Evolutionary conservation across 2,113 vertebrate genomes (phyloP), one percentile per base, ranked within the genome.

Genomic region (Rhinopithecus roxellana): DNA sequence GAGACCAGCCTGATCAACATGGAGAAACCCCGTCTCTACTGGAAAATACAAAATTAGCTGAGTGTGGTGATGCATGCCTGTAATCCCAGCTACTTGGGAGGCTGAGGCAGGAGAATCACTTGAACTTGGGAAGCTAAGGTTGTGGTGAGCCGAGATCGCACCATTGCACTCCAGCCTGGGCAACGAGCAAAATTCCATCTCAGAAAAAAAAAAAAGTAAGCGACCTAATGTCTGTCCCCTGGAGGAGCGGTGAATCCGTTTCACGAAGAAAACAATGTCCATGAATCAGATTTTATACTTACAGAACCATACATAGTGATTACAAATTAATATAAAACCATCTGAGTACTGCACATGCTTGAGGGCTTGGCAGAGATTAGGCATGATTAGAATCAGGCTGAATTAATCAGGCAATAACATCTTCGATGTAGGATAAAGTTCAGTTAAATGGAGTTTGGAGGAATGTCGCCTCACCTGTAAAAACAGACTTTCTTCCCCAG

Each of bases 291-390:
- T 83, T 85, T 82, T 57, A 43, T 10, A 43, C 43, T 79, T 87
- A 23, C 3, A 61, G 86, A 94, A 78, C 23, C 32, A 70, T 90
- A 57, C n/a, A 74, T 25, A 59, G 52, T 50, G 72, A 90, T 86
- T 94, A 94, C 95, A 96, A 81, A 82, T 94, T 78, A 90, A 89
- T 90, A 40, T 40, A 61, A 72, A 67, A 38, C 84, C 69, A 25
- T 94, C 67, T 90, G 38, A 89, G 61, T 43, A 40, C 23, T 69
- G 57, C 16, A 64, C 23, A 35, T 0, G 2, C 55, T 77, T 75
- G 32, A 96, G 84, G 67, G 79, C 43, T 75, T 91, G 48, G 10
- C 23, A 69, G 74, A 45, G 45, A 32, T 48, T 25, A 40, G 35
- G 2, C 9, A 23, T 94, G 93, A 94, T 67, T 75, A 75, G 93